phyloP scores from a whole-genome alignment of 1,140 invertebrate species.

The Drosophila gunungcola region DNA sequence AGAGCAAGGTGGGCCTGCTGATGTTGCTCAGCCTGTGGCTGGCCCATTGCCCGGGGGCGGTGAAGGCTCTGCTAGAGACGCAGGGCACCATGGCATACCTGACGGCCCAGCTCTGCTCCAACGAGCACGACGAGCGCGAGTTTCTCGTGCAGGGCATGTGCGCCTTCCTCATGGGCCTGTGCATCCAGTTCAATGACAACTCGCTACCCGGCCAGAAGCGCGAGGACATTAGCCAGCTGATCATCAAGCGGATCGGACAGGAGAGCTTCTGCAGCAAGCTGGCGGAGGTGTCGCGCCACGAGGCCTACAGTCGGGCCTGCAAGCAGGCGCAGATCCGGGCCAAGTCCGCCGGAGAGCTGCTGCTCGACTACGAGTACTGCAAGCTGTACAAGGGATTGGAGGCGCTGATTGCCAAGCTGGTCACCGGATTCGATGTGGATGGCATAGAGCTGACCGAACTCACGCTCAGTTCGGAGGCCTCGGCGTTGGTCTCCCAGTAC shows the following conservation, averaged over 20 bases:
- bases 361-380: conserved; percentile 98
- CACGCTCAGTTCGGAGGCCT: conserved; percentile 86
- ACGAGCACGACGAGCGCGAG: conserved; percentile 94
- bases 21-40: conserved; percentile 97
- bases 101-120: conserved; percentile 91
- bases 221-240: conserved; percentile 92
- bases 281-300: conserved; percentile 93
- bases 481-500: conserved; percentile 90
- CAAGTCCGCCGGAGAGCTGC: conserved; percentile 91
- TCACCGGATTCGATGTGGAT: conserved; percentile 78
- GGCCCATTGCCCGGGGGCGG: conserved; percentile 92
- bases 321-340: conserved; percentile 96
- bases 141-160: conserved; percentile 95
- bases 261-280: conserved; percentile 96
- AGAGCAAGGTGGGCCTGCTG: conserved; percentile 95
- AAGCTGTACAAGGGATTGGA: conserved; percentile 93
- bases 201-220: conserved; percentile 91
- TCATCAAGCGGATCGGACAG: conserved; percentile 95
- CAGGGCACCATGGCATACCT: conserved; percentile 94
- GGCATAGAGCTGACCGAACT: conserved; percentile 86
- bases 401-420: conserved; percentile 80
- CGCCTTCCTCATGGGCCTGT: conserved; percentile 97
- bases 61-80: conserved; percentile 93
- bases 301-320: conserved; percentile 95
- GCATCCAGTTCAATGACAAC: conserved; percentile 96